These are phyloP conservation scores for Sitodiplosis mosellana DNA, from an alignment of 1,140 invertebrate genomes.

Conservation along the genomic window DNA sequence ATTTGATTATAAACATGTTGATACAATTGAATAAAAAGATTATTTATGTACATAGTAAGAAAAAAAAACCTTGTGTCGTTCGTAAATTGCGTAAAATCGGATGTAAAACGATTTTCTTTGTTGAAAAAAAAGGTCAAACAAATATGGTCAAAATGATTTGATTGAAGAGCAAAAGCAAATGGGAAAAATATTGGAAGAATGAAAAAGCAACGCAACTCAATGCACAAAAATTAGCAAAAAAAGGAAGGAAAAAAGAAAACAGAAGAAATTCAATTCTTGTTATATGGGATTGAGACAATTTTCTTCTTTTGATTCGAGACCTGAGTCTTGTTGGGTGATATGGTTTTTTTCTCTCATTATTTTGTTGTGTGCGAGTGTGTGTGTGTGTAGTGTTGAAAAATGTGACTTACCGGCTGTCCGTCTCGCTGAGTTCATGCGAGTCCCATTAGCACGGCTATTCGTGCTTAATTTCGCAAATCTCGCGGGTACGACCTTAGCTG, in stretches of 20 bases:
- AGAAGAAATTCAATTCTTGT: not conserved
- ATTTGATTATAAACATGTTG: not conserved
- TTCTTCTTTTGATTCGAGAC: not conserved
- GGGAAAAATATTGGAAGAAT: not conserved
- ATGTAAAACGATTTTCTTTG: too few relatives aligned
- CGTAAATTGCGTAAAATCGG: too few relatives aligned
- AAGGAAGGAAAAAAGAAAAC: not conserved
- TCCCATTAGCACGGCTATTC: constrained; percentile 27
- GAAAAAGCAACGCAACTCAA: not conserved
- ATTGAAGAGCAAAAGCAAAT: not conserved
- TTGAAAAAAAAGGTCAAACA: too few relatives aligned
- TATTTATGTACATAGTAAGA: not conserved
- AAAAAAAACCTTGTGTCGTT: too few relatives aligned
- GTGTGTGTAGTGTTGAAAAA: too few relatives aligned
- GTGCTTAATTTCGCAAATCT: constrained; percentile 38
- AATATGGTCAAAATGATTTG: not conserved
- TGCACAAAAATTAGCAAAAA: not conserved
- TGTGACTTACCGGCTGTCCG: not conserved
- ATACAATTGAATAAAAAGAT: too few relatives aligned
- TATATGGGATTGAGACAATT: too few relatives aligned
- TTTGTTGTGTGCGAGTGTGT: not conserved
- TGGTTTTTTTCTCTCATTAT: not conserved
- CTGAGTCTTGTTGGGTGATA: not conserved
- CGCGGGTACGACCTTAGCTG: constrained; percentile 69
- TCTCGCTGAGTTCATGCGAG: constrained; percentile 5